Percentiles rank a stretch among this genome's conserved stretches.
These are phyloP conservation scores for Neosilurus hyrtlii DNA, from an alignment of 2,797 vertebrate species.

Conservation along the genomic window DNA sequence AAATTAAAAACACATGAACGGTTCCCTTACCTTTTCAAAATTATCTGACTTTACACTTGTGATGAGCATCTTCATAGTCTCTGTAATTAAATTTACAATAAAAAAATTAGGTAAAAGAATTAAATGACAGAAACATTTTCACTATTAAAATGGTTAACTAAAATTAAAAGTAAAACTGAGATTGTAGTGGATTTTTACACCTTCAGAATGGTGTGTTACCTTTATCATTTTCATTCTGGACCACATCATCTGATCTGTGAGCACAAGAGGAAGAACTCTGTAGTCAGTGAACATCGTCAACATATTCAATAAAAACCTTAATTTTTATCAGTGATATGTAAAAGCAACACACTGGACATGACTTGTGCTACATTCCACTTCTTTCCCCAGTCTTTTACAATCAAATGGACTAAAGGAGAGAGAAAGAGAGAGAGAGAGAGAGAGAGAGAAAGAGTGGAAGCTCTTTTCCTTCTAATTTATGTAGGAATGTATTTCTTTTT, in stretches of 20 bases:
- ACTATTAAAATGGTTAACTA: neutral
- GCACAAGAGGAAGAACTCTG: constrained; percentile 20
- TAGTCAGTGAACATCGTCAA: neutral
- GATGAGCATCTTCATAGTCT: constrained; percentile 75
- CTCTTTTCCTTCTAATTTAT: neutral
- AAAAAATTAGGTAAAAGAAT: neutral
- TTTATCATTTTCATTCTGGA: constrained; percentile 58
- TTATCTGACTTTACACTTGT: constrained; percentile 79
- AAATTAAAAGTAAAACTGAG: neutral
- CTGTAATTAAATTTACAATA: constrained; percentile 34
- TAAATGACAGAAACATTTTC: neutral
- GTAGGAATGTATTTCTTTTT: neutral
- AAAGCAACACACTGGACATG: neutral
- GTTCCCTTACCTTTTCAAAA: constrained; percentile 73
- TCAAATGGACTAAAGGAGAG: neutral
- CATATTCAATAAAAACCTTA: neutral
- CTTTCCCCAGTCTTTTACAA: neutral
- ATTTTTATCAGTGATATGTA: neutral
- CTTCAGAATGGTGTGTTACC: constrained; percentile 54
- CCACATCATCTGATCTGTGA: constrained; percentile 32
- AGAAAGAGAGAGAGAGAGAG: neutral
- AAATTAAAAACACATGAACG: neutral
- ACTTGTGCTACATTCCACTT: neutral
- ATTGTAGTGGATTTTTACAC: neutral
- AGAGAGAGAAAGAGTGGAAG: neutral